Conservation (phyloP, 1,140 invertebrate genomes). For the Aphelinus atriplicis region DNA sequence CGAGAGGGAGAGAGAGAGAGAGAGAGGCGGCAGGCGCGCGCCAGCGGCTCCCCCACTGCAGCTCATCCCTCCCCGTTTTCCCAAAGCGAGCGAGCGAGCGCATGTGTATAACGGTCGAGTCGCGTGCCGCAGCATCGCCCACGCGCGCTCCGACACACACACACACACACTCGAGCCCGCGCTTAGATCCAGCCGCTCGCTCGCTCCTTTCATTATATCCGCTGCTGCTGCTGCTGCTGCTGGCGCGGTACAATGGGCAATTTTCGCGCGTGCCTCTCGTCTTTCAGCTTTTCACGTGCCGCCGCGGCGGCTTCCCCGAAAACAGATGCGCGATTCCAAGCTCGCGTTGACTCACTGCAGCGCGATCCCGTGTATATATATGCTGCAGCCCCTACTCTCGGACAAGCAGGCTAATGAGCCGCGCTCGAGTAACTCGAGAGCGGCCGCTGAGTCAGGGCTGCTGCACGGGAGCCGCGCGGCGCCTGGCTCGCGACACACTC, state of each 20-base stretch:
- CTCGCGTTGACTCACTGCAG: too few species aligned
- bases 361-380: slow-evolving; percentile 27
- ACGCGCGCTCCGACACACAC: slow-evolving; percentile 59
- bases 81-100: slow-evolving; percentile 37
- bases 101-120: slow-evolving; percentile 61
- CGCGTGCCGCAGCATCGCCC: slow-evolving; percentile 66
- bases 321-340: too few species aligned
- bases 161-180: slow-evolving; percentile 39
- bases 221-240: slow-evolving; percentile 14
- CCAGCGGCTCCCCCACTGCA: slow-evolving; percentile 4
- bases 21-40: not conserved
- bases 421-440: too few species aligned
- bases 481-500: too few species aligned
- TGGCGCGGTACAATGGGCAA: slow-evolving; percentile 38
- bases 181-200: slow-evolving; percentile 41
- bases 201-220: slow-evolving; percentile 28
- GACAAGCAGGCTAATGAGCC: too few species aligned
- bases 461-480: too few species aligned
- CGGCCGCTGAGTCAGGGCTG: too few species aligned
- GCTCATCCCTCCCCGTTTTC: slow-evolving; percentile 32
- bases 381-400: too few species aligned
- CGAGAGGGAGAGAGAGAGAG: not conserved
- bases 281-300: too few species aligned
- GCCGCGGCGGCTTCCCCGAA: too few species aligned
- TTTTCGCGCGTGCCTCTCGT: too few species aligned